phyloP scores from a whole-genome alignment of 2,113 vertebrate genomes.

The Mirounga angustirostris region DNA sequence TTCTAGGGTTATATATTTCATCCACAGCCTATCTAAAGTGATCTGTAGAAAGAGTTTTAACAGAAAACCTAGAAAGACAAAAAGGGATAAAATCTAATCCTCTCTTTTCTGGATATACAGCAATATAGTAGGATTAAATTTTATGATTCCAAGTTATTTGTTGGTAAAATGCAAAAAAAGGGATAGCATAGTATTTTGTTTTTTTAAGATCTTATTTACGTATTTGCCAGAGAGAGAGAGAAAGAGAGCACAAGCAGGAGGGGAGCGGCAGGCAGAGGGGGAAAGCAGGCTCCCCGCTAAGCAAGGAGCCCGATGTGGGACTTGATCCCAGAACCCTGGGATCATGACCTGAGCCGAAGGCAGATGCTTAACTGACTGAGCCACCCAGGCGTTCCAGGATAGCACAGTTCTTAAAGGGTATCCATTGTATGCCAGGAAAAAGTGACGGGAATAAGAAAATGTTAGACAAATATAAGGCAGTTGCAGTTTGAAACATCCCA shows the following conservation, averaged over 20 bases:
- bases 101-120: not conserved
- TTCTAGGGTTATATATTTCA: not conserved
- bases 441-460: not conserved
- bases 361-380: not conserved
- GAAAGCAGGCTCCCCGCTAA: too few species aligned
- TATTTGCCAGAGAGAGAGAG: not conserved
- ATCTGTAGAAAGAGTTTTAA: not conserved
- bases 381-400: not conserved
- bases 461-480: not conserved
- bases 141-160: constrained; percentile 40
- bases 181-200: not conserved
- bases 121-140: not conserved
- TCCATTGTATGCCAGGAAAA: not conserved
- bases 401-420: not conserved
- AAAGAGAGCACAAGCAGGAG: not conserved
- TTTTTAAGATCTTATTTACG: not conserved
- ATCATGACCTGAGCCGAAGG: not conserved
- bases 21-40: not conserved
- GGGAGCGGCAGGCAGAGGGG: too few species aligned
- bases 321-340: not conserved
- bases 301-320: not conserved
- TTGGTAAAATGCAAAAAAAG: not conserved
- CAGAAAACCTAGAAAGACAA: not conserved
- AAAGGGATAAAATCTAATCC: not conserved
- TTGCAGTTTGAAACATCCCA: not conserved